Evolutionary conservation across 2,797 vertebrate genomes (phyloP).

Genomic region (Cossypha caffra): DNA sequence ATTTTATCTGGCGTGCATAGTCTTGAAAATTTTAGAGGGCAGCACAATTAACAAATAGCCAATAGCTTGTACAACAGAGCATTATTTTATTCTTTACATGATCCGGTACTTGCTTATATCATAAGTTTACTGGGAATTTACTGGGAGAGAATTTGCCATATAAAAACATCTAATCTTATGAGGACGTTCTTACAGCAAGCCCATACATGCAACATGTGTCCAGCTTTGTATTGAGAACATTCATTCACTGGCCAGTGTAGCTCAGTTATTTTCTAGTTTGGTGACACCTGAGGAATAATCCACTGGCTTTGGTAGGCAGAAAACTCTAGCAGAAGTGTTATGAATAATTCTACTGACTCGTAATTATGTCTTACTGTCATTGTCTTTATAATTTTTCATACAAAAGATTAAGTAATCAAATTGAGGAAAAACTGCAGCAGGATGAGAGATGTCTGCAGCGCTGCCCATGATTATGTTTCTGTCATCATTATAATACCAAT

Average conservation of each 20-base stretch:
- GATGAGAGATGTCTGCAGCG: background rate
- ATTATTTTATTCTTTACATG: background rate
- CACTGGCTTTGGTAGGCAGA: background rate
- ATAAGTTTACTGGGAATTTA: background rate
- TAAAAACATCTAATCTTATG: background rate
- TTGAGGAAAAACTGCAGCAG: background rate
- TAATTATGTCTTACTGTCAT: background rate
- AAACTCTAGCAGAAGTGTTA: background rate
- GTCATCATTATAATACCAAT: background rate
- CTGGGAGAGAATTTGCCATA: background rate
- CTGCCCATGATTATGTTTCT: background rate
- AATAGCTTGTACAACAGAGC: background rate
- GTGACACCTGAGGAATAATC: background rate
- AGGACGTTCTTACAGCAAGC: background rate
- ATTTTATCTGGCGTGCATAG: background rate
- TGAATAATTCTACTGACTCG: background rate
- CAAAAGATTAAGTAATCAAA: background rate
- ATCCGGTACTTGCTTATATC: background rate
- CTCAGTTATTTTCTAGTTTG: background rate
- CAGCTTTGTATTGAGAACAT: background rate
- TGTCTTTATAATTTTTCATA: background rate
- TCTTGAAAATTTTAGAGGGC: background rate
- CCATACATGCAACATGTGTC: rapidly evolving
- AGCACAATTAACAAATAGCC: background rate
- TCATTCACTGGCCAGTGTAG: background rate